These are phyloP conservation scores for Drosophila pruinosa DNA, from an alignment of 1,140 invertebrate genomes.

Conservation along the genomic window DNA sequence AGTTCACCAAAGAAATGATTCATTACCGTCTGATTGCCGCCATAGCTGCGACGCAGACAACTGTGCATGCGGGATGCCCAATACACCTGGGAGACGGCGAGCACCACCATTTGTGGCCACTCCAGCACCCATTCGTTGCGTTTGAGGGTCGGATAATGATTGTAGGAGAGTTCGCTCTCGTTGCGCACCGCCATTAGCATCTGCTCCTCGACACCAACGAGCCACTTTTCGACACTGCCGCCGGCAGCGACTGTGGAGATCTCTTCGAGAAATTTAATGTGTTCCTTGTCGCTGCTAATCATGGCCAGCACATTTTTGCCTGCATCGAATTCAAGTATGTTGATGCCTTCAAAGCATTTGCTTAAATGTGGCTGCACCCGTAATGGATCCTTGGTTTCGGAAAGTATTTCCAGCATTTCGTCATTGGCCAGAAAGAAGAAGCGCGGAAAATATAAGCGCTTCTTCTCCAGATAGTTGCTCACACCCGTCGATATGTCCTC, in stretches of 20 bases:
- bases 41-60: slow-evolving; percentile 84
- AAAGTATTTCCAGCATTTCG: slow-evolving; percentile 97
- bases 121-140: slow-evolving; percentile 90
- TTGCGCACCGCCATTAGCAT: slow-evolving; percentile 90
- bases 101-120: slow-evolving; percentile 95
- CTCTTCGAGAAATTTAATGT: slow-evolving; percentile 87
- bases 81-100: slow-evolving; percentile 94
- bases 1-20: slow-evolving; percentile 84
- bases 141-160: slow-evolving; percentile 87
- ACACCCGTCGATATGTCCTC: slow-evolving; percentile 94
- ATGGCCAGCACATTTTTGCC: slow-evolving; percentile 92
- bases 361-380: slow-evolving; percentile 95
- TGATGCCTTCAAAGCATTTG: slow-evolving; percentile 95
- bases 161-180: slow-evolving; percentile 88
- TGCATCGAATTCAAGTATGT: slow-evolving; percentile 88
- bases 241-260: slow-evolving; percentile 91
- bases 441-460: slow-evolving; percentile 94
- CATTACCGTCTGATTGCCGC: slow-evolving; percentile 84
- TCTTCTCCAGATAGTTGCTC: slow-evolving; percentile 95
- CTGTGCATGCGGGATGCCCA: slow-evolving; percentile 93
- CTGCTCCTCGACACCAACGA: slow-evolving; percentile 92
- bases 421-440: slow-evolving; percentile 98
- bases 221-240: slow-evolving; percentile 97
- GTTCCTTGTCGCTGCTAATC: slow-evolving; percentile 93
- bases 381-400: slow-evolving; percentile 94